Percentiles rank a stretch among this genome's conserved stretches.
These are phyloP conservation scores for Heteractis magnifica DNA, from an alignment of 92 coral and sea anemone genomes.

Conservation along the genomic window DNA sequence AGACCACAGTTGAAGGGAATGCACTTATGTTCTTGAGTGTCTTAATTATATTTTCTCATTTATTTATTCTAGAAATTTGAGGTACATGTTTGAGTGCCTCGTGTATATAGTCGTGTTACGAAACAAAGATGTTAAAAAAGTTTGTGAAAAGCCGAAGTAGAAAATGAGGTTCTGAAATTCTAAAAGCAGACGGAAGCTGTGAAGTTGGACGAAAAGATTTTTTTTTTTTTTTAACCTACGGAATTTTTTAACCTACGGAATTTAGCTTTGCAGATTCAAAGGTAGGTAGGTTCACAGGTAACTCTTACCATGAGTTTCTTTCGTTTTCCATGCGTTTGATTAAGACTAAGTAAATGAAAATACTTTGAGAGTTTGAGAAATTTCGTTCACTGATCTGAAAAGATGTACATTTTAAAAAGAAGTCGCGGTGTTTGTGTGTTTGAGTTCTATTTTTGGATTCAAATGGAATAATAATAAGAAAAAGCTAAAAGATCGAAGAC, in stretches of 20 bases:
- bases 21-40: conserved; percentile 15
- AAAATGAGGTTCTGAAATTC: too few species aligned
- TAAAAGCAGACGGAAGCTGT: too few species aligned
- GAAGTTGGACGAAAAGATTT: too few species aligned
- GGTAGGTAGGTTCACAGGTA: neutral
- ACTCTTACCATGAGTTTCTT: neutral
- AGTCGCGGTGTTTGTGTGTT: neutral
- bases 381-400: neutral
- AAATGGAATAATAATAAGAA: neutral
- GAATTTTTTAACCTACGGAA: too few species aligned
- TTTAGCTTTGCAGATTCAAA: too few species aligned
- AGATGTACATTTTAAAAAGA: neutral
- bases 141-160: neutral
- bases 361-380: neutral
- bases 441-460: neutral
- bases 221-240: too few species aligned
- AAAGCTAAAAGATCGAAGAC: neutral
- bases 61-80: conserved; percentile 32
- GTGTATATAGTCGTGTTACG: neutral
- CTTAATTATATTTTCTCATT: conserved; percentile 18
- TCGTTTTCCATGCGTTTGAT: neutral
- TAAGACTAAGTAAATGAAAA: neutral
- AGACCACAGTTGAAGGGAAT: neutral
- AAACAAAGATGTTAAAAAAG: neutral
- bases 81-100: conserved; percentile 8